phyloP scores from a whole-genome alignment of 2,888 invertebrate species.

The Esperia sulphurella region DNA sequence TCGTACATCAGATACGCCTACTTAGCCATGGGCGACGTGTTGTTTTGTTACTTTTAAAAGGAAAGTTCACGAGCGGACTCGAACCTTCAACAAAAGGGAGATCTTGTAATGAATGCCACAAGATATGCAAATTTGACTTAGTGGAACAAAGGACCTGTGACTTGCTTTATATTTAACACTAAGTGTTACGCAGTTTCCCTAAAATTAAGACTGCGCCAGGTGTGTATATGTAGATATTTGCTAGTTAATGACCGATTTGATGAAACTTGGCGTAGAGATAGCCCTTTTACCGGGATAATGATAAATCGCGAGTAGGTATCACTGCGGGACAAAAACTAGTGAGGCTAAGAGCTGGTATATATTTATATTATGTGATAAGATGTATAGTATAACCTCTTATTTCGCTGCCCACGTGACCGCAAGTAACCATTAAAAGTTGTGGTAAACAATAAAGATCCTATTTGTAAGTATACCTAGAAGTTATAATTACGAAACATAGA shows the following conservation, averaged over 20 bases:
- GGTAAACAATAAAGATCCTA: neutral
- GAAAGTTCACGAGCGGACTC: slow-evolving; percentile 1
- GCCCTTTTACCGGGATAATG: no score
- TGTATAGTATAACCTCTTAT: no score
- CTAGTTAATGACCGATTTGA: neutral
- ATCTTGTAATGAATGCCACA: neutral
- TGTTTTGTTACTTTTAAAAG: neutral
- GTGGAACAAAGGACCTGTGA: neutral
- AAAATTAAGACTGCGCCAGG: no score
- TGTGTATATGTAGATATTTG: neutral
- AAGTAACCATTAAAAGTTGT: neutral
- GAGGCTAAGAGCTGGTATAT: no score
- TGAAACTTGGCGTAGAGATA: no score
- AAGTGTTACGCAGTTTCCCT: neutral
- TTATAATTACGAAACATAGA: no score
- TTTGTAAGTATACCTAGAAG: no score
- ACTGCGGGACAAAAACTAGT: no score
- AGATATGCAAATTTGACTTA: neutral
- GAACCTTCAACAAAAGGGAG: neutral
- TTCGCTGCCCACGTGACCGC: neutral
- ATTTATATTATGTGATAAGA: no score
- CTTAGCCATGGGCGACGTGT: no score
- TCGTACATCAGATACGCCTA: no score
- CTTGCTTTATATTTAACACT: neutral
- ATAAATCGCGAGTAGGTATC: no score